Conservation (phyloP, 2,113 vertebrate species). For the Myanophis thanlyinensis region DNA sequence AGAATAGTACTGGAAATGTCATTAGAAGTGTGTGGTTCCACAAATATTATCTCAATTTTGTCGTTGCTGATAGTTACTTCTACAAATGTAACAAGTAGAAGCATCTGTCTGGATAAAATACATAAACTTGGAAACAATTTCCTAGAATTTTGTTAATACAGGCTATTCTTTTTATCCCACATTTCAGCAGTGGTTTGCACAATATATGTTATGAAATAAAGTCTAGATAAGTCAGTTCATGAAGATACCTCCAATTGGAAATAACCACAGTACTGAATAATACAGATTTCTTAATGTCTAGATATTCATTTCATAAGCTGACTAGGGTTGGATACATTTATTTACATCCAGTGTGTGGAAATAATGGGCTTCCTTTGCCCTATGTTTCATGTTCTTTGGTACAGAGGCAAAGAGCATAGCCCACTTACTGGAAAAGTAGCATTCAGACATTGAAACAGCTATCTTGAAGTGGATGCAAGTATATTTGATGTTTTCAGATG, state of each 20-base stretch:
- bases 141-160: background rate
- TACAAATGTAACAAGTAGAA: background rate
- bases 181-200: background rate
- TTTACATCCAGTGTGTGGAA: conserved; percentile 22
- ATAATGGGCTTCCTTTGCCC: background rate
- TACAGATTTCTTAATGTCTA: background rate
- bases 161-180: background rate
- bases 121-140: background rate
- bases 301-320: background rate
- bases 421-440: background rate
- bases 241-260: background rate
- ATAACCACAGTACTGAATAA: background rate
- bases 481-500: background rate
- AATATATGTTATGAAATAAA: background rate
- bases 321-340: conserved; percentile 1
- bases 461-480: background rate
- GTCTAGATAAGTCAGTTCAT: background rate
- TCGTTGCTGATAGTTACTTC: background rate
- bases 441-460: background rate
- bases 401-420: background rate
- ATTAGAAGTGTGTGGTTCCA: background rate
- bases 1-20: background rate
- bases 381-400: background rate
- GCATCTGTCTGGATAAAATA: background rate
- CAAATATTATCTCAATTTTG: background rate